Evolutionary conservation across 1,140 invertebrate genomes (phyloP), one percentile per base, ranked within the genome.

Genomic region (Antheraea mylitta): DNA sequence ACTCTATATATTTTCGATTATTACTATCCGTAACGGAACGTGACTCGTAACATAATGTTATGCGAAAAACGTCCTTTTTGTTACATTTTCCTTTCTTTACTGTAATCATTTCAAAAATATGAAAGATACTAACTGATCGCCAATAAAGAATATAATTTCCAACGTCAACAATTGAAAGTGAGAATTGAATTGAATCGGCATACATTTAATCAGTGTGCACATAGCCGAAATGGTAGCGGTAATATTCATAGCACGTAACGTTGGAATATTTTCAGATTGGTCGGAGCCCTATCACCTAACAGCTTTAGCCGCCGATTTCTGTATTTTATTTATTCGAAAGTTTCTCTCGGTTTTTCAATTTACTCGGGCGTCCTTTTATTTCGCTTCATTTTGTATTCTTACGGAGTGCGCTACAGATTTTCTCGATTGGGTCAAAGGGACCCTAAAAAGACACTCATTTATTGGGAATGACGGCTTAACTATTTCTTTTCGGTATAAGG

Each of bases 321-420:
- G 48, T 65, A 65, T 65, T 65, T 65, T 65, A 65, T 65, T 65
- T 65, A 65, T 65, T 65, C 53, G 53, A 58, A 59, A 66, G 30
- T 30, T 58, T 53, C 53, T 30, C 65, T 66, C 65, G 65, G 65
- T 66, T 66, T 66, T 66, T 66, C 65, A 66, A 66, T 66, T 66
- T 66, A 66, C 65, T 66, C 48, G 22, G 37, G 16, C 48, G 11
- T 58, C 48, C 48, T 58, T 66, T 66, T 67, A 58, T 67, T 67
- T 42, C 58, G 11, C 53, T 61, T 67, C 66, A 61, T 67, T 67
- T 18, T 67, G 66, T 67, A 67, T 67, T 67, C 66, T 36, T 16
- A 16, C 45, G 38, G 19, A 4, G 64, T 65, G 18, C 64, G 38
- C 64, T 65, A 38, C 64, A 65, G 64, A 65, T 65, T 65, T 65